Evolutionary conservation across 2,113 vertebrate species (phyloP), one percentile per base, ranked within the genome.

Genomic region (Larimichthys crocea): DNA sequence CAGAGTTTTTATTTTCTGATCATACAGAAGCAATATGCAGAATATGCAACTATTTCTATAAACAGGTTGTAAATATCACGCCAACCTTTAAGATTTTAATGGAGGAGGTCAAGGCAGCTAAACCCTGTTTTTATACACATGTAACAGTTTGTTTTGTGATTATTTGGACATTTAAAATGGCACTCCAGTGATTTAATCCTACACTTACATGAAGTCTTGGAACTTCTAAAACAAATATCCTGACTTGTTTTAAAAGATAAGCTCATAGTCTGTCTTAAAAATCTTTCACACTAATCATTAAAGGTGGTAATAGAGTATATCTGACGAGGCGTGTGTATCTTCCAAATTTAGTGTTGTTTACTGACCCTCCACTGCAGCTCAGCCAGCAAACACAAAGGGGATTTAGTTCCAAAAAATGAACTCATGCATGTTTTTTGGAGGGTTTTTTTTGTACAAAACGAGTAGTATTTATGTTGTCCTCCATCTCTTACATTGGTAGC

Each of bases 1-100:
- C 46, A 29, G 55, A 48, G 35, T 48, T 74, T 8, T 73, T 42
- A 20, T 71, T 60, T 83, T 26, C 26, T 72, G 75, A 79, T 81
- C 74, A 55, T 5, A 46, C 8, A 0, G 5, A 59, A 29, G 40
- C 49, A 35, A 40, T 20, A 9, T 46, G 50, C 5, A 4, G 2
- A 31, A 40, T 20, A 6, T 46, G 50, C 5, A 4, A 3, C 59
- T 60, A 44, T 55, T 71, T 66, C 2, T 11, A 53, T 52, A 63
- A 61, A 70, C 19, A 68, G 26, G 53, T 9, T 63, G 56, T 67
- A 71, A 77, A 74, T 77, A 76, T 71, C 20, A 17, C 53, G 17
- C 15, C 26, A 14, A 24, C n/a, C 2, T n/a, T 15, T n/a, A 10
- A 29, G 35, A 16, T 1, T 22, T 2, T 40, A 24, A 52, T 5